Base-by-base conservation (phyloP, 2,888 invertebrate species). In the Lithodes maja region DNA sequence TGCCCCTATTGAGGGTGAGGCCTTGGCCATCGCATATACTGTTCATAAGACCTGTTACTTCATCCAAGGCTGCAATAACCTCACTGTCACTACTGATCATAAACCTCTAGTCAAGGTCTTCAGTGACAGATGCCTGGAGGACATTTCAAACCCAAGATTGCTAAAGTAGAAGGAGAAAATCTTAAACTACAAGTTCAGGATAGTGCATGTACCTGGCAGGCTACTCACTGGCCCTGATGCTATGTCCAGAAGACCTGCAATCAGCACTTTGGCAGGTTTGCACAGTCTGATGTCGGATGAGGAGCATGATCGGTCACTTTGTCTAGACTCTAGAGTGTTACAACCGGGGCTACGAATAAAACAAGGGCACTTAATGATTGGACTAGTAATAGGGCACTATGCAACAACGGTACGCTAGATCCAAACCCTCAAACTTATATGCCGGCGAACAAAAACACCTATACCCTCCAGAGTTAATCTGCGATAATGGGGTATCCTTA, bases 91-190 rank as follows among this genome's bases (percentile, higher is more conserved):
- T 1, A 78, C 81, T 7, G 78, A 90, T 17, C 83, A 83, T 74
- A 85, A 89, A 75, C 77, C 89, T 2, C 75, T 87, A 2, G 61
- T 86, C 17, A 86, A 86, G 33, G 15, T 82, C 12, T 53, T 83
- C 1, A 53, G 52, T 3, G 69, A 83, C 33, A 1, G 78, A 53
- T 52, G 12, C 78, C 53, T 78, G 49, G 2, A 78, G 12, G 49
- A 54, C 61, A 54, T 86, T 15, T 49, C 69, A 71, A 83, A 83
- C 49, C 50, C 50, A 33, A 33, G 61, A n/a, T 71, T 89, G 9
- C 55, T 68, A 2, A 77, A 89, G 49, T 79, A 68, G 1, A 83
- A 84, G 68, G 77, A 84, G 49, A 83, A 68, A 84, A 49, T n/a
- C n/a, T 52, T 88, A 15, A 33, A 79, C 33, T 84, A 88, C 50